Evolutionary conservation across 2,797 vertebrate genomes (phyloP).

Genomic region (Cheracebus regulus): DNA sequence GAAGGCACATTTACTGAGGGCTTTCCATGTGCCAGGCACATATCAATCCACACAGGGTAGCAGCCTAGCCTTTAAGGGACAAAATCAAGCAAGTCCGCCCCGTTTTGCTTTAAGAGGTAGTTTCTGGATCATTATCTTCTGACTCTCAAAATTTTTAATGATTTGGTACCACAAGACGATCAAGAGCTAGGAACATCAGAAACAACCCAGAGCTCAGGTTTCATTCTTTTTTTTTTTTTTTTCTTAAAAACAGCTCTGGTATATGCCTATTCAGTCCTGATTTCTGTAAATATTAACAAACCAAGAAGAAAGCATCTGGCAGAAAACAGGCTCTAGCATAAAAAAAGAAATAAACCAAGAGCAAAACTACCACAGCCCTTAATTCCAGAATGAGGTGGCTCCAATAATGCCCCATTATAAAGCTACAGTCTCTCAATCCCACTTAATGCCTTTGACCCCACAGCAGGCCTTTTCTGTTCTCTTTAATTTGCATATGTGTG

Average conservation of each 20-base stretch:
- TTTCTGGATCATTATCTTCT: neutral
- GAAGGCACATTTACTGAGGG: neutral
- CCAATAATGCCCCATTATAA: neutral
- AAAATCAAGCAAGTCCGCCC: neutral
- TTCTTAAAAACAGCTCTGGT: neutral
- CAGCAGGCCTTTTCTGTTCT: neutral
- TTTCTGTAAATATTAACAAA: constrained; percentile 32
- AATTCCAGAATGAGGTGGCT: neutral
- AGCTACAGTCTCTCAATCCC: neutral
- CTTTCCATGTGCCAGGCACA: neutral
- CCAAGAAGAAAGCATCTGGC: neutral
- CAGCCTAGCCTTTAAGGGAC: neutral
- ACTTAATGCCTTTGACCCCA: neutral
- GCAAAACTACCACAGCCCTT: neutral
- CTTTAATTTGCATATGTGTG: neutral
- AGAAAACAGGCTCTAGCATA: neutral
- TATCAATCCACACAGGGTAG: rapidly evolving
- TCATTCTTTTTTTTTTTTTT: neutral
- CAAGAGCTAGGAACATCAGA: neutral
- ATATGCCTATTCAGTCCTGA: neutral
- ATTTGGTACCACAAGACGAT: neutral
- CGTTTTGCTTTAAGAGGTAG: neutral
- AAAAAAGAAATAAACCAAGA: neutral
- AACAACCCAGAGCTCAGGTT: neutral
- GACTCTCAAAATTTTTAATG: neutral